These are phyloP conservation scores for Pygmarrhopalites habei DNA, from an alignment of 1,140 invertebrate species.

Conservation along the genomic window DNA sequence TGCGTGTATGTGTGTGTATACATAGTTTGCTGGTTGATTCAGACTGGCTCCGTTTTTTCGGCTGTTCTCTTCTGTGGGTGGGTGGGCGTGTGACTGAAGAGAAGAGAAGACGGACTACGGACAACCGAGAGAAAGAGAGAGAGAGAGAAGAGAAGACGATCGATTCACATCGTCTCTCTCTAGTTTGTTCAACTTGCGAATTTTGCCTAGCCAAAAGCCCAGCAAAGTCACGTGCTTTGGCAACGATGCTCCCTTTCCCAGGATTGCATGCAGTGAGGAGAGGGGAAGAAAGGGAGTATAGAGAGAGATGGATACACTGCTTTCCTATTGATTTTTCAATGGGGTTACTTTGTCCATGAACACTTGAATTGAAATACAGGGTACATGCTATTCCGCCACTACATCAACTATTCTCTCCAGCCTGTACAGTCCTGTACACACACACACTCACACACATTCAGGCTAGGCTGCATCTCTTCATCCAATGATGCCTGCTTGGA, in stretches of 20 bases:
- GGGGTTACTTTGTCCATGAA: neutral
- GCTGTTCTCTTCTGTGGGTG: too few relatives aligned
- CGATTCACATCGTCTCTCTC: neutral
- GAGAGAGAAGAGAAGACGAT: neutral
- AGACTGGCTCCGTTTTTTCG: too few relatives aligned
- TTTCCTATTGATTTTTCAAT: conserved; percentile 4
- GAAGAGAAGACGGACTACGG: neutral
- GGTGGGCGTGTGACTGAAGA: too few relatives aligned
- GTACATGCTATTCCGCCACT: too few relatives aligned
- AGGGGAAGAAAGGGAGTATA: neutral
- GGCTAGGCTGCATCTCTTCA: too few relatives aligned
- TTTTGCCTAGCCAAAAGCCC: neutral
- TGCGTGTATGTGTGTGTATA: too few relatives aligned
- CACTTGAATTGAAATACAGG: too few relatives aligned
- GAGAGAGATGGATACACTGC: neutral
- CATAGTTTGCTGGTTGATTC: too few relatives aligned
- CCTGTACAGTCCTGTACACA: too few relatives aligned
- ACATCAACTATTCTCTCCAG: too few relatives aligned
- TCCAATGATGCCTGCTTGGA: neutral
- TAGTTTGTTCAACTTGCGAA: conserved; percentile 10
- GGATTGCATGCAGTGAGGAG: neutral
- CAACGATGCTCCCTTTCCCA: neutral
- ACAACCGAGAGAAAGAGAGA: neutral
- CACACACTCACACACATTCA: too few relatives aligned
- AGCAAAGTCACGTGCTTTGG: neutral